Percentiles rank a stretch among this genome's conserved stretches.
Conservation (phyloP, 2,888 invertebrate species). For the Rhagonycha lutea region DNA sequence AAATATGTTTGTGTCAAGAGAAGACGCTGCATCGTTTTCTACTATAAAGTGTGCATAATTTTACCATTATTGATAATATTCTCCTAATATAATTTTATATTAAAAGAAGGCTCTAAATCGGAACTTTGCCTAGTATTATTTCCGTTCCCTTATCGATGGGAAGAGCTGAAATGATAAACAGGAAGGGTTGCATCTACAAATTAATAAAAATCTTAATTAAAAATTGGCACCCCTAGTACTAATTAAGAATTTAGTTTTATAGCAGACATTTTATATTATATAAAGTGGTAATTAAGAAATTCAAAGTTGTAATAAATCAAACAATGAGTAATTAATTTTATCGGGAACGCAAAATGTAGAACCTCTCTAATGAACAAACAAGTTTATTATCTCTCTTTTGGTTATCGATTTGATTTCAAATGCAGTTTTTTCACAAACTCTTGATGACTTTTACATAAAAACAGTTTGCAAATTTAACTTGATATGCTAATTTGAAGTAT, state of each 20-base stretch:
- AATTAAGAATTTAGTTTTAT: background rate
- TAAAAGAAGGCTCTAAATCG: too few relatives aligned
- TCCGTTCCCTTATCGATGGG: background rate
- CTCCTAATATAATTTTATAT: background rate
- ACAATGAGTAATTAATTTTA: background rate
- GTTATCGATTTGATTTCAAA: background rate
- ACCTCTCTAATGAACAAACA: background rate
- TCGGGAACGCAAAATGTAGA: background rate
- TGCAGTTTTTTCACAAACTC: background rate
- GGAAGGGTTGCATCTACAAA: background rate
- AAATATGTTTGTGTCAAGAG: background rate
- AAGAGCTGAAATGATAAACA: background rate
- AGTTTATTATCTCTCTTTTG: background rate
- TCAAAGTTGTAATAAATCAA: background rate
- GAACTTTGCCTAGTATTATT: too few relatives aligned
- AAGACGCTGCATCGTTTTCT: constrained; percentile 5
- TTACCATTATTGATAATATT: background rate
- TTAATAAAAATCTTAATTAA: background rate
- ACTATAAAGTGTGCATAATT: background rate
- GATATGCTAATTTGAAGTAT: background rate
- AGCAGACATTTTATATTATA: background rate
- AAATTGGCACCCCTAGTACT: background rate
- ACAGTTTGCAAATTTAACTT: background rate
- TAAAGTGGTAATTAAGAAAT: background rate
- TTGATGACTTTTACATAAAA: background rate